Evolutionary conservation across 2,113 vertebrate genomes (phyloP).

Genomic region (Dasypus novemcinctus): DNA sequence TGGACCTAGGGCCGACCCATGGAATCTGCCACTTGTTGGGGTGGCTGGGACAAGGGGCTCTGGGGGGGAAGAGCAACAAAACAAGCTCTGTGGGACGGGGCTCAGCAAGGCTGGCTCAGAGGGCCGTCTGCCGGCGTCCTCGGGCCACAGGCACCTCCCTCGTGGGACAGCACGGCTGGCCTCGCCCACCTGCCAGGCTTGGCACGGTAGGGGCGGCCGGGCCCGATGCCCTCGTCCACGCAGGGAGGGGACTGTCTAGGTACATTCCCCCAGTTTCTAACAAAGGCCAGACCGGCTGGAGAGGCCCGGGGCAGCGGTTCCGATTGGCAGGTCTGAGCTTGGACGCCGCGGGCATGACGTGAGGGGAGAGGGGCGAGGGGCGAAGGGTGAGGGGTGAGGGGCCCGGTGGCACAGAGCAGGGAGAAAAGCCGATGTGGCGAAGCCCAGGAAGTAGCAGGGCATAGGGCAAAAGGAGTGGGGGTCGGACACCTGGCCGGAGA

Average conservation of each 20-base stretch:
- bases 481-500: background rate
- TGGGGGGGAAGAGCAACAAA: background rate
- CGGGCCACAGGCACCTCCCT: background rate
- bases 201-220: background rate
- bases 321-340: too few species aligned
- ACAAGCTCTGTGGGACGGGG: background rate
- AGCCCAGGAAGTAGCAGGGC: too few species aligned
- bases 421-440: too few species aligned
- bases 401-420: background rate
- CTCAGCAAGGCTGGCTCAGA: background rate
- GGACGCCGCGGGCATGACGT: too few species aligned
- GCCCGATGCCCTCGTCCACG: too few species aligned
- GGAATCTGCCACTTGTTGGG: background rate
- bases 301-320: too few species aligned
- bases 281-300: too few species aligned
- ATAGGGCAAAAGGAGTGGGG: background rate
- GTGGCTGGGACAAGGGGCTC: background rate
- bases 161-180: background rate
- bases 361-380: too few species aligned
- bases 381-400: too few species aligned
- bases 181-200: background rate
- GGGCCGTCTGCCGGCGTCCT: background rate
- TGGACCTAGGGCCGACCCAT: background rate
- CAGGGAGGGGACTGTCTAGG: too few species aligned
- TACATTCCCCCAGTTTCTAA: too few species aligned